Evolutionary conservation across 2,113 vertebrate species (phyloP).

Genomic region (Tenrec ecaudatus): DNA sequence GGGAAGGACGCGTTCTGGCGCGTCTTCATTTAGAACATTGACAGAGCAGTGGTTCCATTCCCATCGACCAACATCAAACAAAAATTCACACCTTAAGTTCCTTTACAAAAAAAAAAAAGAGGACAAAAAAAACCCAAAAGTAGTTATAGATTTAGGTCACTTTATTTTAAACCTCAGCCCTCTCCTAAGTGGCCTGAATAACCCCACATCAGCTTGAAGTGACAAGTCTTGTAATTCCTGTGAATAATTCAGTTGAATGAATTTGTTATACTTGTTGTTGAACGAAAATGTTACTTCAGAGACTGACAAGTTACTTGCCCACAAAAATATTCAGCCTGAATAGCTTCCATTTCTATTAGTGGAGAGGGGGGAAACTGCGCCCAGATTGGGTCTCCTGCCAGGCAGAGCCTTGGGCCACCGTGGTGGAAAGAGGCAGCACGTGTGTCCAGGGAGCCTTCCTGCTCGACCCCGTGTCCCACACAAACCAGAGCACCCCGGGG

Average conservation of each 20-base stretch:
- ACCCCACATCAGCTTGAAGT: conserved; percentile 75
- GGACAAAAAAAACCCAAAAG: too few species aligned
- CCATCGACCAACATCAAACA: conserved; percentile 73
- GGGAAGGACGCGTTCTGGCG: conserved; percentile 13
- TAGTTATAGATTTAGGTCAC: conserved; percentile 80
- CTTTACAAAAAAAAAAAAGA: conserved; percentile 72
- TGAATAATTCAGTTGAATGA: conserved; percentile 77
- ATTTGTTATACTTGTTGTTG: conserved; percentile 72
- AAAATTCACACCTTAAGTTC: conserved; percentile 76
- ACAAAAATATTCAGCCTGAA: conserved; percentile 55
- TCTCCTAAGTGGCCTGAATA: conserved; percentile 83
- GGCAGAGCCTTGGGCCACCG: background rate
- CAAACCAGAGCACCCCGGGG: background rate
- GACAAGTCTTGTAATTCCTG: conserved; percentile 79
- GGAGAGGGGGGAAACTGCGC: background rate
- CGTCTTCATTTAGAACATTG: conserved; percentile 62
- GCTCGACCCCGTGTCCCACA: background rate
- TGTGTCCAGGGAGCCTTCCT: conserved; percentile 3
- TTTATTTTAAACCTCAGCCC: conserved; percentile 82
- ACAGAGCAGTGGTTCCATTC: conserved; percentile 56
- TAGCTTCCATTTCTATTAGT: conserved; percentile 18
- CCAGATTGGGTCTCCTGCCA: conserved; percentile 13
- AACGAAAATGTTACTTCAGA: conserved; percentile 77
- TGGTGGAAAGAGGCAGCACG: background rate
- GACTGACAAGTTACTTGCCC: conserved; percentile 65